These are phyloP conservation scores for Botia kubotai DNA, from an alignment of 2,797 vertebrate genomes.

Conservation along the genomic window DNA sequence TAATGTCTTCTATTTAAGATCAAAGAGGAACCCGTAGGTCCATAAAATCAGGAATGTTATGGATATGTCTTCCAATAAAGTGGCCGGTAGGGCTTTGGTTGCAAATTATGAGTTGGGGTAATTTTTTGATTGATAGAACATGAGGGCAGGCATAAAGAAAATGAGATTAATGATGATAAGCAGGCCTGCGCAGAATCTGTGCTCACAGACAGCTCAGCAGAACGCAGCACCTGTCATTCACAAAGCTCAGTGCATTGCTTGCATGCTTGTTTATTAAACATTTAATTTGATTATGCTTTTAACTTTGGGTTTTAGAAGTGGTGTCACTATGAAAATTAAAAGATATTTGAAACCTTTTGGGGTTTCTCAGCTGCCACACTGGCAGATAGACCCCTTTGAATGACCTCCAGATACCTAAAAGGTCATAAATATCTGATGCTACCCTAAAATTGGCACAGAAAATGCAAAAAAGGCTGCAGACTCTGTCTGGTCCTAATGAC, in stretches of 20 bases:
- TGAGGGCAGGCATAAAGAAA: neutral
- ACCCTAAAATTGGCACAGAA: neutral
- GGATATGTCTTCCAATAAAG: slow-evolving; percentile 18
- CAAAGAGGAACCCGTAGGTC: slow-evolving; percentile 11
- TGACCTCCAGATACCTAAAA: too few species aligned
- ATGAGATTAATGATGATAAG: neutral
- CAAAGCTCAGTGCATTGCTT: neutral
- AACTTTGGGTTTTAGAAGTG: too few species aligned
- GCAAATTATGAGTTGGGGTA: neutral
- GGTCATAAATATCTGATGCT: too few species aligned
- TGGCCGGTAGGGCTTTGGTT: neutral
- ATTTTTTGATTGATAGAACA: neutral
- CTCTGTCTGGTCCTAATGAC: neutral
- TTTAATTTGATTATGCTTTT: too few species aligned
- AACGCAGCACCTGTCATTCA: neutral
- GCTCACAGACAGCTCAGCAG: neutral
- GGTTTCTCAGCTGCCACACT: neutral
- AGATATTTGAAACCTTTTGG: too few species aligned
- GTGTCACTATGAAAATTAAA: too few species aligned
- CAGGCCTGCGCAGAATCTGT: neutral
- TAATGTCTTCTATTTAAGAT: slow-evolving; percentile 25
- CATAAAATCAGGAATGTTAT: slow-evolving; percentile 15
- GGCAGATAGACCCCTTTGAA: too few species aligned
- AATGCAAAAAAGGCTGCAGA: neutral
- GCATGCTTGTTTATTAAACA: neutral